Evolutionary conservation across 2,797 vertebrate genomes (phyloP).

Genomic region (Crypturellus tataupa): DNA sequence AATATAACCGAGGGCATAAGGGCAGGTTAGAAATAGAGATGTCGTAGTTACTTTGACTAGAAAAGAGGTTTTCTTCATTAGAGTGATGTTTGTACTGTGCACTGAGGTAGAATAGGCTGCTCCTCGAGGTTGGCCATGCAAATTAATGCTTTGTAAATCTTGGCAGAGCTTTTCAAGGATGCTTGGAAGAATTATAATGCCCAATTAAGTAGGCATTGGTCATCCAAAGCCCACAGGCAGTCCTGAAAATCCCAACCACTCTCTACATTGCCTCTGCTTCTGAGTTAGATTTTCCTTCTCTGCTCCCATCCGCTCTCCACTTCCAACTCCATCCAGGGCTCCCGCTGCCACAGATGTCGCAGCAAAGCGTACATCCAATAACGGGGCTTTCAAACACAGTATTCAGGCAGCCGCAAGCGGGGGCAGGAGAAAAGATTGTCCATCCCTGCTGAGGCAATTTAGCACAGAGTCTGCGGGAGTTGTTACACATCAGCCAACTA

Average conservation of each 20-base stretch:
- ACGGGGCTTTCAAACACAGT: neutral
- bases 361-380: neutral
- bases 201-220: neutral
- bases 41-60: neutral
- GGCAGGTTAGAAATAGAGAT: neutral
- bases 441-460: neutral
- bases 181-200: neutral
- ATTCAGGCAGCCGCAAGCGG: neutral
- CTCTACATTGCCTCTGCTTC: neutral
- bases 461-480: neutral
- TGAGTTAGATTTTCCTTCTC: neutral
- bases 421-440: neutral
- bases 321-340: neutral
- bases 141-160: neutral
- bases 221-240: neutral
- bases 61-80: neutral
- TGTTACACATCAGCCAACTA: accelerated
- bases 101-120: neutral
- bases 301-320: neutral
- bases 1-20: neutral
- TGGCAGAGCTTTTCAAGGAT: slow-evolving; percentile 24
- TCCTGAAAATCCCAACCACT: neutral
- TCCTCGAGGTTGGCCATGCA: neutral
- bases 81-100: neutral
- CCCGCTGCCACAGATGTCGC: accelerated